Percentiles rank a stretch among this genome's conserved stretches.
These are phyloP conservation scores for Phyllostomus discolor DNA, from an alignment of 2,113 vertebrate species.

Conservation along the genomic window DNA sequence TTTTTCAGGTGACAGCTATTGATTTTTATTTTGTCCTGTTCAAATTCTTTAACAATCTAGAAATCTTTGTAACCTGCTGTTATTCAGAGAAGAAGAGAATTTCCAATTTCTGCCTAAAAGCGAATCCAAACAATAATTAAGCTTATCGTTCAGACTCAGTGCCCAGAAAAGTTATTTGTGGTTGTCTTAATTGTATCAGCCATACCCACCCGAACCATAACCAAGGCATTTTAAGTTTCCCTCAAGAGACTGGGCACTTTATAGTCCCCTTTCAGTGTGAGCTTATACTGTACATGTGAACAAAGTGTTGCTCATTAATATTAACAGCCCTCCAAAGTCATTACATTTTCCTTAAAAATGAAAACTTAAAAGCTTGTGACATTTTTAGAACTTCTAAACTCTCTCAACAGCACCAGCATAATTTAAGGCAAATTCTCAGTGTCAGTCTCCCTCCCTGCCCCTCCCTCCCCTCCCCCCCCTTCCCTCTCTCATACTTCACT, in stretches of 20 bases:
- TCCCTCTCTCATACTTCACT: neutral
- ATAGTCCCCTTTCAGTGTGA: slow-evolving; percentile 33
- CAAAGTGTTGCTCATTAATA: neutral
- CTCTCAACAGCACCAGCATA: neutral
- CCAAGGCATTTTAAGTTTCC: slow-evolving; percentile 17
- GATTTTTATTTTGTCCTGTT: slow-evolving; percentile 33
- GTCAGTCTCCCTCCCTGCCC: neutral
- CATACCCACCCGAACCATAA: slow-evolving; percentile 18
- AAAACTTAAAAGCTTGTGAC: slow-evolving; percentile 20
- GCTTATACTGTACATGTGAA: slow-evolving; percentile 18
- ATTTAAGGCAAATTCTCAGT: neutral
- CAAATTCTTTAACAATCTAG: neutral
- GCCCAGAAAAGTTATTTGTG: slow-evolving; percentile 66
- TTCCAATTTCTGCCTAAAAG: slow-evolving; percentile 60
- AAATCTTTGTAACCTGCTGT: slow-evolving; percentile 39
- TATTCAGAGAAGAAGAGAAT: slow-evolving; percentile 45
- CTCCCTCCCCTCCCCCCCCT: too few species aligned
- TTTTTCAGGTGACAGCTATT: slow-evolving; percentile 22
- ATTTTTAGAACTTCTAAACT: slow-evolving; percentile 44
- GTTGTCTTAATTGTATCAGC: slow-evolving; percentile 50
- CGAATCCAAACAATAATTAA: slow-evolving; percentile 61
- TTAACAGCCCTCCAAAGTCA: slow-evolving; percentile 2
- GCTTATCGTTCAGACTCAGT: slow-evolving; percentile 41
- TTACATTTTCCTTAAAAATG: slow-evolving; percentile 41
- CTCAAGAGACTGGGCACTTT: slow-evolving; percentile 27